Evolutionary conservation across 2,113 vertebrate species (phyloP).

Genomic region (Beaufortia kweichowensis): DNA sequence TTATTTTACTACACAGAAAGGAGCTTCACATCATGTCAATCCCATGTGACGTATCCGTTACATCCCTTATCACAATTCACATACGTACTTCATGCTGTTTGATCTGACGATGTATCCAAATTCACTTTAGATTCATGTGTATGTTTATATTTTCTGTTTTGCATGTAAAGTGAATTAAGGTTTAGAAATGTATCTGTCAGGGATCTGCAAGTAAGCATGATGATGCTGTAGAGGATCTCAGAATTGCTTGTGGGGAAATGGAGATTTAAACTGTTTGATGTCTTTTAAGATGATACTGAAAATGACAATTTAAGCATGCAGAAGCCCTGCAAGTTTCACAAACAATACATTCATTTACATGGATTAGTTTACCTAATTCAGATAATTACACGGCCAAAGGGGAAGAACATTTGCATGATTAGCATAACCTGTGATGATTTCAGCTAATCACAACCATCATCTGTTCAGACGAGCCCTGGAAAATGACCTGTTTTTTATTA

Average conservation of each 20-base stretch:
- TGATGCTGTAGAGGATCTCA: background rate
- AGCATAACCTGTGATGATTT: background rate
- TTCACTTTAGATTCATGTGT: background rate
- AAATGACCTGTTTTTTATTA: too few species aligned
- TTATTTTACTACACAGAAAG: background rate
- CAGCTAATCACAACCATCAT: background rate
- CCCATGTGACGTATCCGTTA: background rate
- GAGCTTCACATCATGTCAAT: background rate
- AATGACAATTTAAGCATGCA: background rate
- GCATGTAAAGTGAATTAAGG: conserved; percentile 21
- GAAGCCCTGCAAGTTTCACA: background rate
- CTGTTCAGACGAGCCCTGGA: background rate
- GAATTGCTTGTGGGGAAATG: background rate
- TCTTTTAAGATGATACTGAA: background rate
- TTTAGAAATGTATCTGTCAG: conserved; percentile 21
- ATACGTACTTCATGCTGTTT: too few species aligned
- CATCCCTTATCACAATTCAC: background rate
- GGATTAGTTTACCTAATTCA: background rate
- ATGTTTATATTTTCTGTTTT: background rate
- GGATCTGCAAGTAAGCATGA: conserved; percentile 17
- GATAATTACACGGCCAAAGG: background rate
- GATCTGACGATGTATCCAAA: background rate
- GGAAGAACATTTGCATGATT: background rate
- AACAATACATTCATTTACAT: background rate
- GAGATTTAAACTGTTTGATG: background rate